These are phyloP conservation scores for Carassius carassius DNA, from an alignment of 2,113 vertebrate species.

Conservation along the genomic window DNA sequence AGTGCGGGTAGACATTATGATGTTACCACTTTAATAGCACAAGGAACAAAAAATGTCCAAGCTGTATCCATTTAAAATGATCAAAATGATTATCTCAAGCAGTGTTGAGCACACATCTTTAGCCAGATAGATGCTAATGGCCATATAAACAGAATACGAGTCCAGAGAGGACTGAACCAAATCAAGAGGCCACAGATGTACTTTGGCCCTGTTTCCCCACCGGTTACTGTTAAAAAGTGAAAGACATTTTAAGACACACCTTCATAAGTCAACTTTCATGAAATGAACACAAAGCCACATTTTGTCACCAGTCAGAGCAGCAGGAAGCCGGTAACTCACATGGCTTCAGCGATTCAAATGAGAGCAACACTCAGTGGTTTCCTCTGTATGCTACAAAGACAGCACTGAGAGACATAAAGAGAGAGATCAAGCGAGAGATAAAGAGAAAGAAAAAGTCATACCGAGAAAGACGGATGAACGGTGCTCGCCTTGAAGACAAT, in stretches of 20 bases:
- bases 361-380: slow-evolving; percentile 37
- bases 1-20: neutral
- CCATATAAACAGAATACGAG: neutral
- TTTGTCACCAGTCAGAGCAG: slow-evolving; percentile 66
- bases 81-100: neutral
- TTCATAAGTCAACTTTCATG: neutral
- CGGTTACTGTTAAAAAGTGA: neutral
- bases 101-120: neutral
- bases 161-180: neutral
- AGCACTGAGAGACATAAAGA: slow-evolving; percentile 37
- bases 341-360: slow-evolving; percentile 52
- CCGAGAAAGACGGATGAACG: neutral
- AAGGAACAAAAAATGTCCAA: neutral
- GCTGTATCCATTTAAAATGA: neutral
- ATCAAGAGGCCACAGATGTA: slow-evolving; percentile 24
- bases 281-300: neutral
- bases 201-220: slow-evolving; percentile 8
- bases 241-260: neutral
- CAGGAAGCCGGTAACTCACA: slow-evolving; percentile 65
- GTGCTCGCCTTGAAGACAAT: neutral
- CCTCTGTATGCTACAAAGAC: slow-evolving; percentile 25
- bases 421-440: slow-evolving; percentile 18
- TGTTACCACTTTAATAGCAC: neutral
- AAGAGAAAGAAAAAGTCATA: slow-evolving; percentile 32
- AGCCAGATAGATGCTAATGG: neutral